phyloP scores from a whole-genome alignment of 1,140 invertebrate species.

The Physella acuta region DNA sequence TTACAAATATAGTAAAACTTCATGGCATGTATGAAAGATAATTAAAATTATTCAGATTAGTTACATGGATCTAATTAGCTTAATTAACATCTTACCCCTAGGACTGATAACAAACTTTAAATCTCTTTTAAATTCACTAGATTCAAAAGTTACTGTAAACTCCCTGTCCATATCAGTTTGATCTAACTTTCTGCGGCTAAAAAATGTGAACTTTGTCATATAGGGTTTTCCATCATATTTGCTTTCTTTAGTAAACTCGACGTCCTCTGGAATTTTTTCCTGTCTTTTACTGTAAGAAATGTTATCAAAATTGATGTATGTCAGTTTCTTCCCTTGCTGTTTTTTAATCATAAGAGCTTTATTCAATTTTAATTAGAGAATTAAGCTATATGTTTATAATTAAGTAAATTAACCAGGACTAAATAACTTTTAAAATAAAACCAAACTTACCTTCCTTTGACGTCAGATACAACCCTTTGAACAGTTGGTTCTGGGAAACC shows the following conservation, averaged over 20 bases:
- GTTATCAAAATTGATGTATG: background rate
- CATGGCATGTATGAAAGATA: background rate
- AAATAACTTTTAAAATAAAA: no score
- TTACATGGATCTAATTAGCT: background rate
- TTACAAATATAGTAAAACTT: background rate
- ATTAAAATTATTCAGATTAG: background rate
- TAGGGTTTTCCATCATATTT: slow-evolving; percentile 4
- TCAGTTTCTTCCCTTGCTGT: no score
- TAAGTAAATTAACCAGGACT: no score
- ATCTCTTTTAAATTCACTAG: slow-evolving; percentile 2
- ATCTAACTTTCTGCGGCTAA: background rate
- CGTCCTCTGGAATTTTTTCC: background rate
- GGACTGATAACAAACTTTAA: background rate
- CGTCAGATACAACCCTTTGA: background rate
- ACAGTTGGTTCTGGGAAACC: slow-evolving; percentile 5
- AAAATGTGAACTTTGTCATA: slow-evolving; percentile 2
- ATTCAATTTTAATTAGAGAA: no score
- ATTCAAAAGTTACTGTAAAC: background rate
- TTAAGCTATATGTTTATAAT: no score
- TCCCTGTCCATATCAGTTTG: background rate
- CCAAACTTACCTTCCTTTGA: slow-evolving; percentile 6
- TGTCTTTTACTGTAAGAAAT: background rate
- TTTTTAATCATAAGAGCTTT: no score
- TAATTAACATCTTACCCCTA: slow-evolving; percentile 1
- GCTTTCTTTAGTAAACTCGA: background rate